These are phyloP conservation scores for Numida meleagris DNA, from an alignment of 2,113 vertebrate species.

Conservation along the genomic window DNA sequence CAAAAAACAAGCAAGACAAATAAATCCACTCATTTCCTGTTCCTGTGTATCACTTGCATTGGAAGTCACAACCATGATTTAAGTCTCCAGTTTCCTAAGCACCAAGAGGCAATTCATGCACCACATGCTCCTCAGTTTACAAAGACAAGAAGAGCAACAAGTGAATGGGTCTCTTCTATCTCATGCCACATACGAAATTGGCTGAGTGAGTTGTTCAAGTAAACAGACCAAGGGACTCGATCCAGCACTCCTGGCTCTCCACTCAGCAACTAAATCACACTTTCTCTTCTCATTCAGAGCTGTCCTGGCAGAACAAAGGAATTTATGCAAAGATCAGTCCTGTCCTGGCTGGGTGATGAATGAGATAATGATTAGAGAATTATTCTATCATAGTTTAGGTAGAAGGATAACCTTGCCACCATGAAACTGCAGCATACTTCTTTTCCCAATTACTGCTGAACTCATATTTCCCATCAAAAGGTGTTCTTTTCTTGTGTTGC, in stretches of 20 bases:
- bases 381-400: not conserved
- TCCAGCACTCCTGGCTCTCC: not conserved
- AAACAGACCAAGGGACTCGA: not conserved
- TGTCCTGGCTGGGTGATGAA: not conserved
- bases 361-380: not conserved
- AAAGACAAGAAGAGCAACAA: not conserved
- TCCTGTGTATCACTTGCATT: not conserved
- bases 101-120: not conserved
- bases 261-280: not conserved
- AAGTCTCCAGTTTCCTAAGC: not conserved
- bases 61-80: not conserved
- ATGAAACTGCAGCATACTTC: not conserved
- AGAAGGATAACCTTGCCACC: not conserved
- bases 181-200: too few species aligned
- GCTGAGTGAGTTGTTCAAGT: not conserved
- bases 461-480: not conserved
- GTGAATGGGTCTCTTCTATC: not conserved
- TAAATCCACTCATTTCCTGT: not conserved
- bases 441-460: not conserved
- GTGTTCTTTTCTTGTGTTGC: too few species aligned
- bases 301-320: not conserved
- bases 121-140: constrained; percentile 18
- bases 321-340: constrained; percentile 1
- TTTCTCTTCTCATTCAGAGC: not conserved
- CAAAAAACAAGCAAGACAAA: not conserved